These are phyloP conservation scores for Rafetus swinhoei DNA, from an alignment of 2,113 vertebrate species.

Conservation along the genomic window DNA sequence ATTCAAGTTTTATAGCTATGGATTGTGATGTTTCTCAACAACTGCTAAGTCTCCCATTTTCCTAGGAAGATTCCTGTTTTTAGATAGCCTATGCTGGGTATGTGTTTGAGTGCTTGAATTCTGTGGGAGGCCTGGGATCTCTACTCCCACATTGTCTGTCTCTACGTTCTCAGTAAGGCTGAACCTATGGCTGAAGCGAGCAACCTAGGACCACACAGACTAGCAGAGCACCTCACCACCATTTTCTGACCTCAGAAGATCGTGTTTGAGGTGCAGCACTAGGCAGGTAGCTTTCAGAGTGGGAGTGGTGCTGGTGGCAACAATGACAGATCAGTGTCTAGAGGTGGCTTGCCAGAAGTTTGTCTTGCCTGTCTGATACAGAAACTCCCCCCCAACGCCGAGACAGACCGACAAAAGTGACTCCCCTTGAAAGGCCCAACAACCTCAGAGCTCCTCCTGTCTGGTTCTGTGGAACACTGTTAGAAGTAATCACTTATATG, in stretches of 20 bases:
- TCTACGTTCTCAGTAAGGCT: background rate
- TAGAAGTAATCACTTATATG: too few species aligned
- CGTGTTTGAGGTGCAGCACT: background rate
- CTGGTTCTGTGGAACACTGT: too few species aligned
- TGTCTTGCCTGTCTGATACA: background rate
- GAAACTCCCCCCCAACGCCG: background rate
- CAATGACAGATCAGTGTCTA: accelerated
- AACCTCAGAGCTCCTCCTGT: too few species aligned
- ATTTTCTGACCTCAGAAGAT: background rate
- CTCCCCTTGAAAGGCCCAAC: too few species aligned
- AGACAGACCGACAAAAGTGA: accelerated
- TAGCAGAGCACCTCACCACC: background rate
- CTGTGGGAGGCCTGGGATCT: too few species aligned
- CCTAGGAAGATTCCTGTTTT: background rate
- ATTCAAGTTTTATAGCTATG: background rate
- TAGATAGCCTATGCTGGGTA: background rate
- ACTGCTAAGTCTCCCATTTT: background rate
- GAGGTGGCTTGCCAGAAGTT: background rate
- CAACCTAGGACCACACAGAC: background rate
- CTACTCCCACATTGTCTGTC: background rate
- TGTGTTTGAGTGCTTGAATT: background rate
- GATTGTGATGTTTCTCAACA: background rate
- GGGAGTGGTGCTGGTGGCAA: too few species aligned
- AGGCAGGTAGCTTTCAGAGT: background rate
- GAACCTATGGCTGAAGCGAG: background rate